phyloP scores from a whole-genome alignment of 2,797 vertebrate genomes.

The Tympanoctomys barrerae region DNA sequence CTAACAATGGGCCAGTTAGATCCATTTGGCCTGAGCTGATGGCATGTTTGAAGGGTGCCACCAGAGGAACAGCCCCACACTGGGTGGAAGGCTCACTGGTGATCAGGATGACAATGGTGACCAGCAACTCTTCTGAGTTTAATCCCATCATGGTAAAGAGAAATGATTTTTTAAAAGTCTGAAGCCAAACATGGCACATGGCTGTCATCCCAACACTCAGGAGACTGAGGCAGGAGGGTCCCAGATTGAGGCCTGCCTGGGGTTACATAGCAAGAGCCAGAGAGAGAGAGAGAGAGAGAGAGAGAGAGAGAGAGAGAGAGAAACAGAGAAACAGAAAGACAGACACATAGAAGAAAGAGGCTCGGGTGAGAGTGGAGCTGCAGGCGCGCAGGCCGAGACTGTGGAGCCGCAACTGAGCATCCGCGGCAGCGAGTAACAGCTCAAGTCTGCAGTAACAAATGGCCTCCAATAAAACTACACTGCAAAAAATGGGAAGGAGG shows the following conservation, averaged over 20 bases:
- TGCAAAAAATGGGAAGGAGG: background rate
- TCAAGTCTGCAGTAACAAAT: too few relatives aligned
- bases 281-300: too few relatives aligned
- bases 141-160: background rate
- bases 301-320: too few relatives aligned
- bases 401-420: too few relatives aligned
- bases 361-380: too few relatives aligned
- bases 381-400: too few relatives aligned
- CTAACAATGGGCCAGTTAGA: background rate
- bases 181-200: background rate
- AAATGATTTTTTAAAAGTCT: slow-evolving; percentile 26
- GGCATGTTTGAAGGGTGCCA: background rate
- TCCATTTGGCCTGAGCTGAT: background rate
- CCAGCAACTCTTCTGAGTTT: background rate
- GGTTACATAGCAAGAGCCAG: background rate
- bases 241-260: background rate
- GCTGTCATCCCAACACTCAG: background rate
- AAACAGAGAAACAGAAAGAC: too few relatives aligned
- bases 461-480: too few relatives aligned
- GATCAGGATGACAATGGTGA: background rate
- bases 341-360: too few relatives aligned
- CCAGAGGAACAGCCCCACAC: background rate
- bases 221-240: background rate
- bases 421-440: too few relatives aligned
- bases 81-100: background rate